Evolutionary conservation across 2,113 vertebrate genomes (phyloP).

Genomic region (Elephantulus edwardii): DNA sequence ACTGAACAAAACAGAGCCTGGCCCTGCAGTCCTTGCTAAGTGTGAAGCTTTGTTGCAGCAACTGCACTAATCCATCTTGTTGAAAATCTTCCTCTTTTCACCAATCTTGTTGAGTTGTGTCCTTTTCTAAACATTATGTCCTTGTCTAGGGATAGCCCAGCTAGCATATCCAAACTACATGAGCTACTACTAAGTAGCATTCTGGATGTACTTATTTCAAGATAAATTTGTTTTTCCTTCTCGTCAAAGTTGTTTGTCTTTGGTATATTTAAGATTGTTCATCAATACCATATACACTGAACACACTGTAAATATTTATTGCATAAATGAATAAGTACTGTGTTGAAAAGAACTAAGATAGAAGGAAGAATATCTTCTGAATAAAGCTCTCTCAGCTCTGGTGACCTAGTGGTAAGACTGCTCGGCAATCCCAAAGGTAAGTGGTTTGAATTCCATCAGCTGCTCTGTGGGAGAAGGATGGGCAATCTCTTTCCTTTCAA

Average conservation of each 20-base stretch:
- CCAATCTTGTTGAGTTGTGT: neutral
- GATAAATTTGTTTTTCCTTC: neutral
- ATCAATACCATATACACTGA: neutral
- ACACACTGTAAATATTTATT: neutral
- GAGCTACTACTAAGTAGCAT: neutral
- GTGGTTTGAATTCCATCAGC: too few species aligned
- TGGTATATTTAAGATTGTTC: neutral
- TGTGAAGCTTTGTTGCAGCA: neutral
- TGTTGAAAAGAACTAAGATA: neutral
- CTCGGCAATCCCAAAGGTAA: too few species aligned
- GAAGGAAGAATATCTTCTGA: neutral
- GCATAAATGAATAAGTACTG: neutral
- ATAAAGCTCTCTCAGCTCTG: too few species aligned
- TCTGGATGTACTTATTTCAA: neutral
- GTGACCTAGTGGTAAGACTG: too few species aligned
- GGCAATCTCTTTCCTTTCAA: too few species aligned
- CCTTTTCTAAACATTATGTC: neutral
- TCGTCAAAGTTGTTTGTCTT: neutral
- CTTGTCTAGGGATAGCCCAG: neutral
- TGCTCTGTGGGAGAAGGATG: too few species aligned
- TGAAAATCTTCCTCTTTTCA: neutral
- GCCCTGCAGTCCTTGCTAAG: neutral
- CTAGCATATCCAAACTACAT: neutral
- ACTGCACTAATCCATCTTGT: neutral
- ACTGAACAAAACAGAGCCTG: neutral